phyloP scores from a whole-genome alignment of 2,797 vertebrate genomes.

The Rhinichthys osculus region DNA sequence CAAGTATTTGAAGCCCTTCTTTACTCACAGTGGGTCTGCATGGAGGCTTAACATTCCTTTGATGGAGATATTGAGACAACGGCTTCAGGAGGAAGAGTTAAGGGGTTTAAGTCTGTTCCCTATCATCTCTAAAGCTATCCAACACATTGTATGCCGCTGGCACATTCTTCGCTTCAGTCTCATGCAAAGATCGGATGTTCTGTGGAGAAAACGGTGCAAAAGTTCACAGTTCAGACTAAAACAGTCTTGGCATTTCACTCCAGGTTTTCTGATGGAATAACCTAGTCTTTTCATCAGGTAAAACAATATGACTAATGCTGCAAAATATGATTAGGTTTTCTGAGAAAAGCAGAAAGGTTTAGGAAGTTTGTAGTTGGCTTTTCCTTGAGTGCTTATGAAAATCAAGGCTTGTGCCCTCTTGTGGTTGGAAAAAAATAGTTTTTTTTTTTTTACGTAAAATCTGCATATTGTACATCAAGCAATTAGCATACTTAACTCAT shows the following conservation, averaged over 20 bases:
- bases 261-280: background rate
- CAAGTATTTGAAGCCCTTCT: slow-evolving; percentile 4
- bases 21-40: slow-evolving; percentile 26
- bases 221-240: slow-evolving; percentile 16
- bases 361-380: background rate
- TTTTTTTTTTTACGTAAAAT: background rate
- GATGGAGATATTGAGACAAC: slow-evolving; percentile 37
- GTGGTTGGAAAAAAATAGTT: background rate
- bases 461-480: background rate
- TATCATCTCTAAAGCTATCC: slow-evolving; percentile 49
- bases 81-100: slow-evolving; percentile 43
- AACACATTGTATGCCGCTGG: slow-evolving; percentile 49
- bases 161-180: slow-evolving; percentile 50
- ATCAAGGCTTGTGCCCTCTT: slow-evolving; percentile 1
- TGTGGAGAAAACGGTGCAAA: slow-evolving; percentile 4
- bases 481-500: background rate
- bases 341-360: background rate
- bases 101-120: slow-evolving; percentile 31
- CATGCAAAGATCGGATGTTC: slow-evolving; percentile 25
- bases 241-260: background rate
- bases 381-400: background rate
- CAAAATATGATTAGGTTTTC: background rate
- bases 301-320: background rate
- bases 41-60: slow-evolving; percentile 50
- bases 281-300: background rate